These are phyloP conservation scores for Oreortyx pictus DNA, from an alignment of 2,797 vertebrate genomes.

Conservation along the genomic window DNA sequence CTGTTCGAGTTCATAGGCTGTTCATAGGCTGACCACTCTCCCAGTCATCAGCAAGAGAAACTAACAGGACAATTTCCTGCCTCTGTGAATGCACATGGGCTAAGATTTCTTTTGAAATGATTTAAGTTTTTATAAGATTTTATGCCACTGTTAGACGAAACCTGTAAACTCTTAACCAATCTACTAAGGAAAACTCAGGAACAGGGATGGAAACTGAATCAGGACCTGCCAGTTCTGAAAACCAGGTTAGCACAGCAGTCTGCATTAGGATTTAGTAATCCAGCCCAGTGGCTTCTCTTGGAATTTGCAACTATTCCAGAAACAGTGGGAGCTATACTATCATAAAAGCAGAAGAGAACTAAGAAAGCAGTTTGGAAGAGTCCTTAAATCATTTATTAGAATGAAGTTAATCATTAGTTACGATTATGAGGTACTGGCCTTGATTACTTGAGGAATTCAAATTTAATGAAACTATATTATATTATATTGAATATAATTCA, in stretches of 20 bases:
- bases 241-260: neutral
- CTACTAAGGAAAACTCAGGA: neutral
- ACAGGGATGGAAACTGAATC: neutral
- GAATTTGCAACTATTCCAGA: neutral
- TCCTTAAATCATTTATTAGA: neutral
- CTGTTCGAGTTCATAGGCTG: too few relatives aligned
- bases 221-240: neutral
- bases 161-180: neutral
- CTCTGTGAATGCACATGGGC: neutral
- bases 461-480: neutral
- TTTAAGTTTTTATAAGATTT: neutral
- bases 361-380: neutral
- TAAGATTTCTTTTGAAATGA: neutral
- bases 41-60: neutral
- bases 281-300: neutral
- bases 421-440: neutral
- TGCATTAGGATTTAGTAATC: neutral
- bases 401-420: neutral
- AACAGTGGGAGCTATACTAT: neutral
- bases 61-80: neutral
- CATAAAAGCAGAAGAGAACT: neutral
- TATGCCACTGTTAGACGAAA: neutral
- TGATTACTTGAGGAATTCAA: neutral
- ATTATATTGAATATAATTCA: neutral
- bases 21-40: neutral